Conservation (phyloP, 2,888 invertebrate genomes). For the Eulithis prunata region DNA sequence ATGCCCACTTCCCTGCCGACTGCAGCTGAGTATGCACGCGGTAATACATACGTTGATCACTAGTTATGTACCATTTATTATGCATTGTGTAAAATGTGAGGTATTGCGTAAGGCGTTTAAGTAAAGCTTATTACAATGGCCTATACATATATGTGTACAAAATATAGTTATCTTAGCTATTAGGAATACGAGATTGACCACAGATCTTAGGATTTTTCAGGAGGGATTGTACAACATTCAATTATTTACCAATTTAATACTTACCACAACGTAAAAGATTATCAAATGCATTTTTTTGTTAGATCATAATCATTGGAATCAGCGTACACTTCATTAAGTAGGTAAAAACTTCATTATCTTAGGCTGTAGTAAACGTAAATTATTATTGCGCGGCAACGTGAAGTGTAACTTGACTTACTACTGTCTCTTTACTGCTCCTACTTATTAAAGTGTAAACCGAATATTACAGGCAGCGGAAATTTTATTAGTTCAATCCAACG, state of each 20-base stretch:
- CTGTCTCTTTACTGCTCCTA: too few species aligned
- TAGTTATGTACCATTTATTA: background rate
- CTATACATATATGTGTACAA: conserved; percentile 48
- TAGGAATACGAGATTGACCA: conserved; percentile 50
- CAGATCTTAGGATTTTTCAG: conserved; percentile 42
- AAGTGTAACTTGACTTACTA: too few species aligned
- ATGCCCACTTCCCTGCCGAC: too few species aligned
- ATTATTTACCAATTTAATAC: background rate
- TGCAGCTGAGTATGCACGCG: too few species aligned
- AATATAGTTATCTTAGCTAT: conserved; percentile 47
- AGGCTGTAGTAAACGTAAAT: too few species aligned
- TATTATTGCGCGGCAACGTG: too few species aligned
- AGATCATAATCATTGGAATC: background rate
- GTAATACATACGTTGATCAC: too few species aligned
- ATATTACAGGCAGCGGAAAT: too few species aligned
- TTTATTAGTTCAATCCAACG: too few species aligned
- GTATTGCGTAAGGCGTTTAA: conserved; percentile 60
- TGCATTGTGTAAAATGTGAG: conserved; percentile 49
- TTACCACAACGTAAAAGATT: conserved; percentile 2
- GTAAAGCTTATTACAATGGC: conserved; percentile 55
- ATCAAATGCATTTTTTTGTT: background rate
- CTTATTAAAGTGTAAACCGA: too few species aligned
- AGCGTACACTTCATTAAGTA: too few species aligned
- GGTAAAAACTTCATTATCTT: too few species aligned
- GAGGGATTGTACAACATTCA: background rate